Percentiles rank a stretch among this genome's conserved stretches.
phyloP scores from a whole-genome alignment of 2,797 vertebrate genomes.

The Fistularia tabacaria region DNA sequence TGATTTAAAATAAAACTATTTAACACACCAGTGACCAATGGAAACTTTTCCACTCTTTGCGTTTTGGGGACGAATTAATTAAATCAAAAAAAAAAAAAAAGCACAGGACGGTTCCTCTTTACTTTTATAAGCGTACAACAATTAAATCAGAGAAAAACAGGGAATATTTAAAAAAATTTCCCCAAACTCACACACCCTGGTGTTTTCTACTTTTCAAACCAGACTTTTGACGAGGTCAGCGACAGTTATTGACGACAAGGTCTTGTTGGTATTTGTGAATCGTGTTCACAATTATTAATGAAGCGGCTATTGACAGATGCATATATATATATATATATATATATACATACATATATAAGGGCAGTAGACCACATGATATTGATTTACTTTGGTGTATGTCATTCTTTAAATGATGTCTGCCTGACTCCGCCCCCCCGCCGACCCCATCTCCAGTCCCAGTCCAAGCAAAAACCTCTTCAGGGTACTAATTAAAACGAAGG shows the following conservation, averaged over 20 bases:
- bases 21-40: conserved; percentile 1
- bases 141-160: too few relatives aligned
- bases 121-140: too few relatives aligned
- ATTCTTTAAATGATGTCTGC: too few relatives aligned
- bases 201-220: conserved; percentile 7
- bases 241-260: conserved; percentile 46
- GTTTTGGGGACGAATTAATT: not conserved
- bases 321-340: not conserved
- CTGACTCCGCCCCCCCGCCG: too few relatives aligned
- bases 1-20: conserved; percentile 25
- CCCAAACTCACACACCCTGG: conserved; percentile 15
- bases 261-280: conserved; percentile 24
- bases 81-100: not conserved
- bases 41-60: not conserved
- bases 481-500: too few relatives aligned
- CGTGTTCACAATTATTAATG: conserved; percentile 50
- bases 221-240: conserved; percentile 33
- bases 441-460: too few relatives aligned
- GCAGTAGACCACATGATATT: not conserved
- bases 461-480: too few relatives aligned
- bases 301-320: conserved; percentile 9
- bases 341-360: too few relatives aligned
- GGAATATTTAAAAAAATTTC: too few relatives aligned
- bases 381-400: not conserved
- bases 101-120: too few relatives aligned